A percentile compares a stretch with the other conserved stretches of the same genome.
Evolutionary conservation across 2,888 invertebrate species (phyloP).

Genomic region (Antheraea assamensis): DNA sequence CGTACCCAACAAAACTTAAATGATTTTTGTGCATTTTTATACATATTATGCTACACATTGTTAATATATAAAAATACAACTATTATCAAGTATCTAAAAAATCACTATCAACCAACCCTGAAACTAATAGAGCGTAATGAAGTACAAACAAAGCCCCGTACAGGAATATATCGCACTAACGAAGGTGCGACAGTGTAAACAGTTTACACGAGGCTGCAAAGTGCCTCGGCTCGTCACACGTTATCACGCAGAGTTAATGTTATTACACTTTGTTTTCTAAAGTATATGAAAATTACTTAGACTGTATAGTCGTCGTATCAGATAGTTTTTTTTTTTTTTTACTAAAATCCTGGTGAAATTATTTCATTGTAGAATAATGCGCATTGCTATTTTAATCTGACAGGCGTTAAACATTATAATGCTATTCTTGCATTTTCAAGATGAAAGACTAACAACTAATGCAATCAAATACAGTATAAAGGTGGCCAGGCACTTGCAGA

Average conservation of each 20-base stretch:
- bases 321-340: neutral
- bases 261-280: neutral
- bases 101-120: neutral
- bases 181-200: constrained; percentile 45
- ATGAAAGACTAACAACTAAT: too few relatives aligned
- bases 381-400: neutral
- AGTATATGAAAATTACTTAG: neutral
- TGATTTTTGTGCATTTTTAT: neutral
- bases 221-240: constrained; percentile 4
- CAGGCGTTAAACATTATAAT: neutral
- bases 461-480: too few relatives aligned
- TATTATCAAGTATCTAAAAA: neutral
- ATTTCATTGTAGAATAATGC: neutral
- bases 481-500: too few relatives aligned
- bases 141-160: constrained; percentile 4
- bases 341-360: neutral
- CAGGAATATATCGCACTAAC: constrained; percentile 36
- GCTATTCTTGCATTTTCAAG: too few relatives aligned
- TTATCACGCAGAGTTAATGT: neutral
- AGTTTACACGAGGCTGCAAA: constrained; percentile 33
- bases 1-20: too few relatives aligned
- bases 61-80: neutral
- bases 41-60: neutral
- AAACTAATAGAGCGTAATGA: neutral
- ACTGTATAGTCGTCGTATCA: neutral